phyloP scores from a whole-genome alignment of 2,797 vertebrate species.

The Austrolebias charrua region DNA sequence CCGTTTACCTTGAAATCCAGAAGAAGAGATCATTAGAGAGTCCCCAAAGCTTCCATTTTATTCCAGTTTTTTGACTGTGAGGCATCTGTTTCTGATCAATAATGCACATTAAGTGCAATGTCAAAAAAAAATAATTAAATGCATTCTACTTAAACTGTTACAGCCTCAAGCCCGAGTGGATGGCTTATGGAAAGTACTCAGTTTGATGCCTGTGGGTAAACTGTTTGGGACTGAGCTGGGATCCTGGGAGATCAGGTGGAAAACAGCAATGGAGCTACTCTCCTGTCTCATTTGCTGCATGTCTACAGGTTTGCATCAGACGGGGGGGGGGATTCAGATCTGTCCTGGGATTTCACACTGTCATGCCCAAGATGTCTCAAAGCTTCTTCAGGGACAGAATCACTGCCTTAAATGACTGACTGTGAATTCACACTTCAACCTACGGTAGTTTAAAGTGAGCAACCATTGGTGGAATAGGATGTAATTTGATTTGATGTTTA shows the following conservation, averaged over 20 bases:
- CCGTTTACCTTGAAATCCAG: conserved; percentile 26
- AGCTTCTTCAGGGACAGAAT: neutral
- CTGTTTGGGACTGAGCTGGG: conserved; percentile 26
- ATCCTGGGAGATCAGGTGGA: conserved; percentile 39
- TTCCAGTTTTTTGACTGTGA: too few relatives aligned
- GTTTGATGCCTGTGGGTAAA: neutral
- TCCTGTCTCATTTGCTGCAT: conserved; percentile 1
- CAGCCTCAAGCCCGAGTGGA: neutral
- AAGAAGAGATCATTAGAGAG: conserved; percentile 3
- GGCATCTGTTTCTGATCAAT: neutral
- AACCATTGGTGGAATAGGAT: neutral
- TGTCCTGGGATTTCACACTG: too few relatives aligned
- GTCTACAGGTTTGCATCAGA: too few relatives aligned
- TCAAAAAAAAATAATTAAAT: neutral
- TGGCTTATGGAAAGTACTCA: conserved; percentile 10
- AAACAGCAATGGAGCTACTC: conserved; percentile 26
- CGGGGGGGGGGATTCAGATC: too few relatives aligned
- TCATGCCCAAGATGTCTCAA: neutral
- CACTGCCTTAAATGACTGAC: neutral
- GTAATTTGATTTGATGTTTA: too few relatives aligned
- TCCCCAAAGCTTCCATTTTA: neutral
- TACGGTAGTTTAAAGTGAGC: neutral
- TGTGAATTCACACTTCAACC: neutral
- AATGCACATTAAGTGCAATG: too few relatives aligned
- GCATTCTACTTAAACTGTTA: neutral